A percentile compares a stretch with the other conserved stretches of the same genome.
Evolutionary conservation across 2,797 vertebrate species (phyloP).

Genomic region (Perodicticus potto): DNA sequence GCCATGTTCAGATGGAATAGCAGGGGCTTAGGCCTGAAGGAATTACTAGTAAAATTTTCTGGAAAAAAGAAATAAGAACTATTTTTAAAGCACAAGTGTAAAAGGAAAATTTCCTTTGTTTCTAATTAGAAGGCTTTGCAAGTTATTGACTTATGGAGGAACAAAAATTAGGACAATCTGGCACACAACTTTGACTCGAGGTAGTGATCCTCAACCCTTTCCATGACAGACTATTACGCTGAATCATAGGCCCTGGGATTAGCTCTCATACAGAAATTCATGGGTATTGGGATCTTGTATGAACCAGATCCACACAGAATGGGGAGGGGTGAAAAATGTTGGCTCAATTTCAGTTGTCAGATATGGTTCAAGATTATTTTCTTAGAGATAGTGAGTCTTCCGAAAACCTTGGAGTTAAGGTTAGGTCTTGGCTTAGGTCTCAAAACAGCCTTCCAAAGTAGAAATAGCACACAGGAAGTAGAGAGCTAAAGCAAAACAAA

Average conservation of each 20-base stretch:
- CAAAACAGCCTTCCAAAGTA: conserved; percentile 67
- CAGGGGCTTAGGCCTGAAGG: neutral
- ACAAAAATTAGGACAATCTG: neutral
- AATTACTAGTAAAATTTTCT: neutral
- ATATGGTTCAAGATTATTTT: conserved; percentile 18
- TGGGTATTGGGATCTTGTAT: neutral
- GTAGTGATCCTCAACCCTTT: neutral
- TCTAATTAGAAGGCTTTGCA: neutral
- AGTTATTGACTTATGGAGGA: neutral
- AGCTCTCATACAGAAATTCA: neutral
- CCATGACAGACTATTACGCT: neutral
- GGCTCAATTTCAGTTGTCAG: neutral
- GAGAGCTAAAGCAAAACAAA: neutral
- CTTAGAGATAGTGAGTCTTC: conserved; percentile 32
- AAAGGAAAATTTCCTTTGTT: neutral
- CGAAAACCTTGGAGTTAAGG: conserved; percentile 42
- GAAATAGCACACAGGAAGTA: conserved; percentile 53
- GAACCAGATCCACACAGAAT: neutral
- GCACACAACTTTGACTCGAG: neutral
- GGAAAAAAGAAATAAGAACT: neutral
- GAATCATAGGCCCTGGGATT: too few relatives aligned
- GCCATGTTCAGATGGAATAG: neutral
- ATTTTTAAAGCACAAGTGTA: neutral
- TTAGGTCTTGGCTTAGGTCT: conserved; percentile 56
- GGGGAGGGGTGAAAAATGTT: neutral